phyloP scores from a whole-genome alignment of 2,888 invertebrate genomes.

The Zele albiditarsus region DNA sequence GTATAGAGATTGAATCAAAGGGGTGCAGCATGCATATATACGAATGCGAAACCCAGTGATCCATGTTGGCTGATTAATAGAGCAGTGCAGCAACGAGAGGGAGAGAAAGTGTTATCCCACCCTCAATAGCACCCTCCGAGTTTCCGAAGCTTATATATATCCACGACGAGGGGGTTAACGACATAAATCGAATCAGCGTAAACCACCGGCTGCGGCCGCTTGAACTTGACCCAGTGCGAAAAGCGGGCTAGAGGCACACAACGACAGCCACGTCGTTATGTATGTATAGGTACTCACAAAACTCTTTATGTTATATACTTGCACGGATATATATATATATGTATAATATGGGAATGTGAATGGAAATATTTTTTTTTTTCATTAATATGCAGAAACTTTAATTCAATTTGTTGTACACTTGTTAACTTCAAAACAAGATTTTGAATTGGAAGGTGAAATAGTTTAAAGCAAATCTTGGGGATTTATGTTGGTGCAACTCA shows the following conservation, averaged over 20 bases:
- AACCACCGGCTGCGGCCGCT: conserved; percentile 51
- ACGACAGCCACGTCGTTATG: background rate
- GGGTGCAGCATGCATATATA: conserved; percentile 14
- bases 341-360: background rate
- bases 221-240: conserved; percentile 61
- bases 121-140: conserved; percentile 26
- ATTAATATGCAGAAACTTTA: background rate
- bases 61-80: conserved; percentile 39
- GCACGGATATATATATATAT: conserved; percentile 24
- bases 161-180: conserved; percentile 48
- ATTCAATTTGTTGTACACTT: background rate
- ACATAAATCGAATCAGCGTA: conserved; percentile 48
- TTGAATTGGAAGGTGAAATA: too few species aligned
- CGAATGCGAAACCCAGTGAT: conserved; percentile 30
- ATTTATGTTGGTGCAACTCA: too few species aligned
- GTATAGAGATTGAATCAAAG: conserved; percentile 13
- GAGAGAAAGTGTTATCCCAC: conserved; percentile 35
- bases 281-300: conserved; percentile 19
- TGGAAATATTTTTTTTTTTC: background rate
- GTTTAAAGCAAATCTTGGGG: too few species aligned
- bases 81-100: conserved; percentile 31
- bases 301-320: too few species aligned
- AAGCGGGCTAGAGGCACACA: conserved; percentile 35
- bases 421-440: too few species aligned
- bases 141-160: conserved; percentile 34